phyloP scores from a whole-genome alignment of 2,113 vertebrate genomes.

The Siniperca knerii region DNA sequence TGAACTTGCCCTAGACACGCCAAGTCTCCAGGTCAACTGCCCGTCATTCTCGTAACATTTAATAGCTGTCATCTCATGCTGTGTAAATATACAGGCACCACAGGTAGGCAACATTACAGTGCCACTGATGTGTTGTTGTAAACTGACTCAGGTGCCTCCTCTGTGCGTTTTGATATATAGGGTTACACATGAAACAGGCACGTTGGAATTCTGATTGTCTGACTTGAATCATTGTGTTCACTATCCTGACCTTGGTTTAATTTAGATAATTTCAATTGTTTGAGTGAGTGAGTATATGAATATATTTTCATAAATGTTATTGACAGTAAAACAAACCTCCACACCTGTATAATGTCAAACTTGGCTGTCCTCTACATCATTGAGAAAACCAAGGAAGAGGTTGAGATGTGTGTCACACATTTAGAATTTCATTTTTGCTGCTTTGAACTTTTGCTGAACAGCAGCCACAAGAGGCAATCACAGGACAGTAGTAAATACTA shows the following conservation, averaged over 20 bases:
- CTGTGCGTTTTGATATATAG: too few species aligned
- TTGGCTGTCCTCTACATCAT: neutral
- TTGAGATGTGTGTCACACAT: too few species aligned
- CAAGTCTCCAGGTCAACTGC: neutral
- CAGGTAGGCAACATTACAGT: neutral
- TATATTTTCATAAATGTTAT: neutral
- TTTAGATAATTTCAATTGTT: neutral
- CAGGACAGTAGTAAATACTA: too few species aligned
- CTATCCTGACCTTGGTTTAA: too few species aligned
- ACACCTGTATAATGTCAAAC: neutral
- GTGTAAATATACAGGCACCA: neutral
- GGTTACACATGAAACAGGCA: too few species aligned
- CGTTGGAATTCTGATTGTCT: too few species aligned
- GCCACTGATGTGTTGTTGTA: too few species aligned
- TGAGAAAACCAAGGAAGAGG: neutral
- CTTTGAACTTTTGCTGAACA: neutral
- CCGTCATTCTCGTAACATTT: too few species aligned
- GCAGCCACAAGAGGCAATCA: neutral
- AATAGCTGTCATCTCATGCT: neutral
- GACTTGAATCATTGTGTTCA: too few species aligned
- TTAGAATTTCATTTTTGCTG: too few species aligned
- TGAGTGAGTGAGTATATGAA: neutral
- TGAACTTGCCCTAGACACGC: neutral
- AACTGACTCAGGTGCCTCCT: neutral
- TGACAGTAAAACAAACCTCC: neutral